Conservation (phyloP, 2,113 vertebrate genomes). For the Actinemys pallida region DNA sequence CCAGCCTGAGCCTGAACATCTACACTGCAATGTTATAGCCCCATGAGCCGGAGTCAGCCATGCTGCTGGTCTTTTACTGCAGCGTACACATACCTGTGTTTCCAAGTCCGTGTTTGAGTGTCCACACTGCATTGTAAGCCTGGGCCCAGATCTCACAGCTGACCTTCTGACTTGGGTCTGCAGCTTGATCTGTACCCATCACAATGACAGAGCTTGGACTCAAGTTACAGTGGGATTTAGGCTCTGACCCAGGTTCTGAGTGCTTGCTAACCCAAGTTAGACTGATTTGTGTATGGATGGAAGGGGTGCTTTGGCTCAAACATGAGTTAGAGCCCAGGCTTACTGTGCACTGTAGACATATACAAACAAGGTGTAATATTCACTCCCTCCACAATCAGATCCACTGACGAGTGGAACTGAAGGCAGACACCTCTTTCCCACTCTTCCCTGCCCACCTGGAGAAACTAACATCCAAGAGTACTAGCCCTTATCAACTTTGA, state of each 20-base stretch:
- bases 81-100: not conserved
- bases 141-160: too few species aligned
- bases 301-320: not conserved
- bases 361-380: not conserved
- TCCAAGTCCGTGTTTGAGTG: not conserved
- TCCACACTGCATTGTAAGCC: too few species aligned
- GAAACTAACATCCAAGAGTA: not conserved
- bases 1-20: not conserved
- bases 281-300: not conserved
- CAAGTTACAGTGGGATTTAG: not conserved
- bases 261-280: not conserved
- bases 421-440: not conserved
- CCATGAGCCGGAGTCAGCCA: not conserved
- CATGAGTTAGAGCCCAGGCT: not conserved
- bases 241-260: not conserved
- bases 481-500: not conserved
- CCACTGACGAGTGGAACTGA: not conserved
- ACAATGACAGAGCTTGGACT: not conserved
- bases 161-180: not conserved
- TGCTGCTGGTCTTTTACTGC: too few species aligned
- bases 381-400: not conserved
- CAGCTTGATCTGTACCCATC: not conserved
- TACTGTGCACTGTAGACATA: not conserved
- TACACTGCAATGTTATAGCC: not conserved
- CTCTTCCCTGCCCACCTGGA: not conserved